Conservation (phyloP, 2,888 invertebrate genomes). For the Cryptophagus acutangulus region DNA sequence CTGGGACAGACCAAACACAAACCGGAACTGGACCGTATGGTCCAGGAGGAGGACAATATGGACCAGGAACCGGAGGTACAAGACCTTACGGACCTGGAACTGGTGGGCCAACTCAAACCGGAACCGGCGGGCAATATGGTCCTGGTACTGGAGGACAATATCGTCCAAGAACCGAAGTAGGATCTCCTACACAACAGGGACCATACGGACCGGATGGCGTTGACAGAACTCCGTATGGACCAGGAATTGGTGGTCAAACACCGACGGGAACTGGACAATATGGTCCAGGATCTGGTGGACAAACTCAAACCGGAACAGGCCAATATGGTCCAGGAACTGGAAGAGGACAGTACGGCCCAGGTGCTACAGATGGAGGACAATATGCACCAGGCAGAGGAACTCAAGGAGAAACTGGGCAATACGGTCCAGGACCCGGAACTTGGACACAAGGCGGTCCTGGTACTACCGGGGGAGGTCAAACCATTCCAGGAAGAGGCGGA, state of each 20-base stretch:
- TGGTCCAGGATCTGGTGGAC: background rate
- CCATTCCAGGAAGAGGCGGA: background rate
- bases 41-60: slow-evolving; percentile 5
- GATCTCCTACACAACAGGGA: background rate
- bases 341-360: background rate
- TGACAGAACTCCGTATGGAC: background rate
- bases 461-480: background rate
- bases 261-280: background rate
- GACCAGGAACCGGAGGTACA: background rate
- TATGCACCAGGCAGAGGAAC: background rate
- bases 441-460: background rate
- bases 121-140: background rate
- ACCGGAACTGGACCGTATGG: background rate
- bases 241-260: background rate
- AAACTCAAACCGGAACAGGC: background rate
- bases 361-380: background rate
- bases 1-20: slow-evolving; percentile 11
- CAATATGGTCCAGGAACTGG: background rate
- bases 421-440: background rate
- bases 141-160: background rate
- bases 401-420: slow-evolving; percentile 3
- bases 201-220: background rate
- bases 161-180: background rate
- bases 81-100: background rate
- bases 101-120: background rate